phyloP scores from a whole-genome alignment of 2,888 invertebrate species.

The Synergus laeviventris region DNA sequence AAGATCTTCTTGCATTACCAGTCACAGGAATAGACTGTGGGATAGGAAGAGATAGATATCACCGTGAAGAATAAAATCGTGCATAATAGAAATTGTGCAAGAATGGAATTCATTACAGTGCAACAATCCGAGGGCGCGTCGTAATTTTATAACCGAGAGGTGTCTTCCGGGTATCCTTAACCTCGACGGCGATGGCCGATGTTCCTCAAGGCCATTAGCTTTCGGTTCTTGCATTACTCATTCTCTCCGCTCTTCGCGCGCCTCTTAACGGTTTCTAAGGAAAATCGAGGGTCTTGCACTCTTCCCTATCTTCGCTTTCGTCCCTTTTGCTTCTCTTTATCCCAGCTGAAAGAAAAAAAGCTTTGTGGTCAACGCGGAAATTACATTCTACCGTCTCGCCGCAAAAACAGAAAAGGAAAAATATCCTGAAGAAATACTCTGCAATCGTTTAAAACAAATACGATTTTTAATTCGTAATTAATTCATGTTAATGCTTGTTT shows the following conservation, averaged over 20 bases:
- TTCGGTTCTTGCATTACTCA: slow-evolving; percentile 41
- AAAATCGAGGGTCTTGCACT: slow-evolving; percentile 35
- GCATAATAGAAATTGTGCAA: no score
- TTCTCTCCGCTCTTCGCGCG: slow-evolving; percentile 35
- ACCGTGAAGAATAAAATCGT: neutral
- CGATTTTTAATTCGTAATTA: no score
- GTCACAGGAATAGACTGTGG: no score
- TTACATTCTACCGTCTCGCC: slow-evolving; percentile 10
- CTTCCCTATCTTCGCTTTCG: slow-evolving; percentile 40
- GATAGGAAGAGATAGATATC: no score
- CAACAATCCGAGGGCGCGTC: neutral
- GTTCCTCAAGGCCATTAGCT: slow-evolving; percentile 39
- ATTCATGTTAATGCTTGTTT: no score
- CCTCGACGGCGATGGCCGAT: slow-evolving; percentile 26
- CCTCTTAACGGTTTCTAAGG: slow-evolving; percentile 39
- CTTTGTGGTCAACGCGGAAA: slow-evolving; percentile 37
- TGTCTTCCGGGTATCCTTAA: slow-evolving; percentile 38
- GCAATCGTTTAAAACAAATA: neutral
- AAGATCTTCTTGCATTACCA: no score
- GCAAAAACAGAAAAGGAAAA: neutral
- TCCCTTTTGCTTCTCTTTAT: neutral
- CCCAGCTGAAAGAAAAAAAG: neutral
- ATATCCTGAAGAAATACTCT: neutral
- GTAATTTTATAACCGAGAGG: slow-evolving; percentile 36
- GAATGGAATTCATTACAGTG: neutral